Conservation (phyloP, 2,113 vertebrate genomes). For the Tylochromis polylepis region DNA sequence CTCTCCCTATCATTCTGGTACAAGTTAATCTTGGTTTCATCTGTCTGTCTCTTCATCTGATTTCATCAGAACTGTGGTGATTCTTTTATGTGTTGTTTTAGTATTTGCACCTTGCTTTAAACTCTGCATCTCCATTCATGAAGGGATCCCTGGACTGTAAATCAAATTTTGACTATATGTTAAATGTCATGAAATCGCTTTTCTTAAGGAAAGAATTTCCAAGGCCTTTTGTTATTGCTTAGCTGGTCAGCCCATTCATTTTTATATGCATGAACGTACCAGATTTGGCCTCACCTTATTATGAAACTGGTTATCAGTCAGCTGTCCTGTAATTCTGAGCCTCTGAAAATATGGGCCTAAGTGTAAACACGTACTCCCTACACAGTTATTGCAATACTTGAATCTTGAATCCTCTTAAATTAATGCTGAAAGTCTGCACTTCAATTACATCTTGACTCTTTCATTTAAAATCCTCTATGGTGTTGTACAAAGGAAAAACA, state of each 20-base stretch:
- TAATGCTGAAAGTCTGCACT: background rate
- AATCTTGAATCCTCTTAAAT: background rate
- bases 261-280: background rate
- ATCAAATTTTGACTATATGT: rapidly evolving
- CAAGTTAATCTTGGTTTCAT: background rate
- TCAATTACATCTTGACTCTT: background rate
- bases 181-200: background rate
- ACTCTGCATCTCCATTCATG: background rate
- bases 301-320: background rate
- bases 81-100: background rate
- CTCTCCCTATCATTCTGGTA: background rate
- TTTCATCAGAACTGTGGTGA: background rate
- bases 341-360: background rate
- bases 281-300: background rate
- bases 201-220: too few species aligned
- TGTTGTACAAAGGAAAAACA: background rate
- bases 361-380: background rate
- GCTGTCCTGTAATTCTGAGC: background rate
- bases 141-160: background rate
- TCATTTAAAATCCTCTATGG: background rate
- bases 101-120: background rate
- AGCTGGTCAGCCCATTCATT: background rate
- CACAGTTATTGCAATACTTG: background rate
- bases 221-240: background rate
- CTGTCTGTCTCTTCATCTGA: background rate